Base-by-base conservation (phyloP, 2,888 invertebrate species). In the Chrysomela aeneicollis region DNA sequence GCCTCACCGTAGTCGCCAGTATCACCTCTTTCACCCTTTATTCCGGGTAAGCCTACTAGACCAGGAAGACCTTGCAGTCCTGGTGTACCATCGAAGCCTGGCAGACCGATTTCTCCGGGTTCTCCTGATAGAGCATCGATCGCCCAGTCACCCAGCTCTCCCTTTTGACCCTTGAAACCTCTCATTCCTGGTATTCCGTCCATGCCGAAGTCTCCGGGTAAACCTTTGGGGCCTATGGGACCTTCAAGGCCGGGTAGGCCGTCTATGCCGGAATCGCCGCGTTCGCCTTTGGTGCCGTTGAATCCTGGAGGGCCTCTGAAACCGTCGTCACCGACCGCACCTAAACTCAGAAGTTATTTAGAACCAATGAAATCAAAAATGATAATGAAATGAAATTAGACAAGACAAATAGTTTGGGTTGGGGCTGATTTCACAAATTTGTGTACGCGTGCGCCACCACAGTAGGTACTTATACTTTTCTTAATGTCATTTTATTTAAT, bases 31-130 rank as follows among this genome's bases (percentile, higher is more conserved):
- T 75, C 72, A 47, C 88, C 88, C 70, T 75, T 79, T 15, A 69
- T 26, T 35, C 84, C 82, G 21, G 74, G 49, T 32, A 71, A 70
- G 26, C 84, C 82, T 37, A 71, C 71, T 47, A 77, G 55, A 53
- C 92, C 92, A 53, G 87, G 86, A n/a, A 77, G 74, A 19, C 92
- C 92, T 21, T 87, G 86, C 74, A 87, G 86, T 26, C 93, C 92
- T 12, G 87, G 83, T 2, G 61, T 81, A 26, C 93, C 94, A 77
- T 89, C 85, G 57, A 87, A 82, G 32, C 92, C 93, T 37, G 85
- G 75, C 64, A 83, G 83, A 53, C 93, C 93, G 51, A 77, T 76
- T 67, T 91, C 89, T 37, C 94, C 94, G 18, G 75, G 81, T 77
- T 88, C 87, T 6, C 77, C 92, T 42, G 87, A 82, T 35, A 87